Evolutionary conservation across 2,797 vertebrate genomes (phyloP).

Genomic region (Lepus oiostolus): DNA sequence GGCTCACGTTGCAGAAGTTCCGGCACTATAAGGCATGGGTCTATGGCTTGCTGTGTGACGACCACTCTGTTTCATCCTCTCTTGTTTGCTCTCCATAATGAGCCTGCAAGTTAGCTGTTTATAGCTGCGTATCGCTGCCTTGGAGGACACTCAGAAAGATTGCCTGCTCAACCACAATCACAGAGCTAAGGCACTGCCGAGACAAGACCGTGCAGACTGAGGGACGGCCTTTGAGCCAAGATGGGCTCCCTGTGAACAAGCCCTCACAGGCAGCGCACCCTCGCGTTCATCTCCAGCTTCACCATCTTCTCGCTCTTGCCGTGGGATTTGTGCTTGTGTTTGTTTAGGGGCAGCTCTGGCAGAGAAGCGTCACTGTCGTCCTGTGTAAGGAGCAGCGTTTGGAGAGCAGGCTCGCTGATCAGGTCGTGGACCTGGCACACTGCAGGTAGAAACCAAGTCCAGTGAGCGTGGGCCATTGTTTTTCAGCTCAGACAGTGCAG

Average conservation of each 20-base stretch:
- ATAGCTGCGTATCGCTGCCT: not conserved
- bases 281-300: not conserved
- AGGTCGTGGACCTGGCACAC: too few relatives aligned
- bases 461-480: too few relatives aligned
- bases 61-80: not conserved
- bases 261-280: not conserved
- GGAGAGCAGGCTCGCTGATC: not conserved
- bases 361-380: not conserved
- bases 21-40: not conserved
- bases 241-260: not conserved
- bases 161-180: not conserved
- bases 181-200: not conserved
- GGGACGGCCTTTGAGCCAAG: rapidly evolving
- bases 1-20: rapidly evolving
- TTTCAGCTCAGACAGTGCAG: too few relatives aligned
- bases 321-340: not conserved
- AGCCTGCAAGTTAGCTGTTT: not conserved
- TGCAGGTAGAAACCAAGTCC: not conserved
- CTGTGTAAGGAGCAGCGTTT: not conserved
- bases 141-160: not conserved
- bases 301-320: not conserved
- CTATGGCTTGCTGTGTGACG: rapidly evolving
- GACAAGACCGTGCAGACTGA: not conserved
- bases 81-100: not conserved
- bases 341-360: not conserved